Evolutionary conservation across 2,113 vertebrate species (phyloP).

Genomic region (Pseudois nayaur): DNA sequence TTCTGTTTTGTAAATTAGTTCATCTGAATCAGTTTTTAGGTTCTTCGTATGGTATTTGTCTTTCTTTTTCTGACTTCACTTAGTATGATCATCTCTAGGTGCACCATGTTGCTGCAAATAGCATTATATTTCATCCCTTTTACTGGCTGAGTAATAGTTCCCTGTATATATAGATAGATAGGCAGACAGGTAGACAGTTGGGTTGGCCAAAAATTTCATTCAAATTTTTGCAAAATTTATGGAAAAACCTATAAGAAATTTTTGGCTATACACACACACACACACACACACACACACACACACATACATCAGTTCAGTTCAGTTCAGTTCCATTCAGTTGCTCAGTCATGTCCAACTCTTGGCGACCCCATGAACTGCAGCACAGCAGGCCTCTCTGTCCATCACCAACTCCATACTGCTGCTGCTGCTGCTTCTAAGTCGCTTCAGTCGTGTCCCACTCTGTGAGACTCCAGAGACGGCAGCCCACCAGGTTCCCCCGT

Average conservation of each 20-base stretch:
- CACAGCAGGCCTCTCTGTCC: no score
- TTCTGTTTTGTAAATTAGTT: neutral
- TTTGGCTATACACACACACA: neutral
- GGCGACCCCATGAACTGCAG: no score
- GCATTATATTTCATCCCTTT: neutral
- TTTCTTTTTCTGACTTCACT: neutral
- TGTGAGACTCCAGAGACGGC: no score
- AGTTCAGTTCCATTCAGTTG: no score
- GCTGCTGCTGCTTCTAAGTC: no score
- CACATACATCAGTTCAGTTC: no score
- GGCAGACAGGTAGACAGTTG: neutral
- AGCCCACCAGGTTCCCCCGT: no score
- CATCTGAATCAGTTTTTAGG: neutral
- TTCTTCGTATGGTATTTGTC: neutral
- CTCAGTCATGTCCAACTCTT: no score
- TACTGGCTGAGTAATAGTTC: neutral
- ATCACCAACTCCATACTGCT: no score
- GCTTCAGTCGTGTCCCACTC: no score
- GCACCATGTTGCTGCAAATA: neutral
- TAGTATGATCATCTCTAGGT: neutral
- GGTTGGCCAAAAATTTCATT: neutral
- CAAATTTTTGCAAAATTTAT: neutral
- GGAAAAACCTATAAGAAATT: neutral
- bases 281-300: neutral
- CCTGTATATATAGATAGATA: neutral